Evolutionary conservation across 23 tunicate species (phyloP), one percentile per base, ranked within the genome.

Genomic region (Aplidium turbinatum): DNA sequence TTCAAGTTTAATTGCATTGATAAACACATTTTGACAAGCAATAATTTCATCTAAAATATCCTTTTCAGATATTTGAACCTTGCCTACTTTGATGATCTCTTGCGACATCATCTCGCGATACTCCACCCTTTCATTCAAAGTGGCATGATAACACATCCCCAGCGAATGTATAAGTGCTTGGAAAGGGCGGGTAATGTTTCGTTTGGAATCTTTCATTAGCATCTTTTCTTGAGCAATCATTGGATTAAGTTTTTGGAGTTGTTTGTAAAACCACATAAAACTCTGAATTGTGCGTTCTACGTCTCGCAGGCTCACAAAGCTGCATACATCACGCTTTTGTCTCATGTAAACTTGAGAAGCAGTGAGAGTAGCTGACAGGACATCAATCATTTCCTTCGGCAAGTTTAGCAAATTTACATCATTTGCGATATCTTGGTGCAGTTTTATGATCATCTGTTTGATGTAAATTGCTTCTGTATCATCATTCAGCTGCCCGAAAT

Each of bases 291-390:
- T 78, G 34, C 87, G 54, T 74, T 82, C 88, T 0, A 74, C 88
- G 63, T 82, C 88, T 26, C 88, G 31, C 9, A 82, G 52, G 75
- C 88, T 82, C 13, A 82, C 87, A 57, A 55, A 79, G 33, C 88
- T 82, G 80, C 88, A 82, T 33, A 58, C 81, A 51, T 82, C 88
- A 63, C 38, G 28, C 53, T 66, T 62, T 33, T 33, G 30, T 32
- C 88, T 29, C 88, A 82, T 82, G 66, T 73, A 63, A 33, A 39
- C 38, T 34, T 82, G 88, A 19, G 81, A 71, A 0, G 4, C 75
- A 11, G 63, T 51, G 63, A 82, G 31, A 2, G 58, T 33, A 1
- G 27, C 56, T 7, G 80, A 63, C 35, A 82, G 34, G 1, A 63
- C 22, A 21, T 20, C 35, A 21, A 82, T 54, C 13, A 67, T 51